phyloP scores from a whole-genome alignment of 2,888 invertebrate species.

The Cybosia mesomella region DNA sequence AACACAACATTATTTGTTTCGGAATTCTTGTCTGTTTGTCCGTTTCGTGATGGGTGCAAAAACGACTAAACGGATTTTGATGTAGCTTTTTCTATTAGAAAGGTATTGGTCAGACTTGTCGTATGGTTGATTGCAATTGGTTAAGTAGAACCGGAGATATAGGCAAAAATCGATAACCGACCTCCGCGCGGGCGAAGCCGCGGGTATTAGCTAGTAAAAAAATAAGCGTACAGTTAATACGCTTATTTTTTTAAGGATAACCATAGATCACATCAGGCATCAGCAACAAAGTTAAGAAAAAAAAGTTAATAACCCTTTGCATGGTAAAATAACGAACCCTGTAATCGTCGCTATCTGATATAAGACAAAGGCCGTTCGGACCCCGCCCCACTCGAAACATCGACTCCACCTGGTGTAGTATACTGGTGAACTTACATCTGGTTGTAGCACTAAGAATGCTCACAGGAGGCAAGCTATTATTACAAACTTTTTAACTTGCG shows the following conservation, averaged over 20 bases:
- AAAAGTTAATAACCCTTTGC: conserved; percentile 58
- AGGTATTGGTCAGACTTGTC: too few species aligned
- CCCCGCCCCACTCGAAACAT: conserved; percentile 39
- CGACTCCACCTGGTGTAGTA: conserved; percentile 41
- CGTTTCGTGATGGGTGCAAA: too few species aligned
- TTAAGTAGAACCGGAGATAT: too few species aligned
- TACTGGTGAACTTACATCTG: conserved; percentile 43
- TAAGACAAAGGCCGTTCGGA: conserved; percentile 72
- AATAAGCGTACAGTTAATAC: neutral
- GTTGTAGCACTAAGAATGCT: conserved; percentile 33
- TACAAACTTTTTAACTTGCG: neutral
- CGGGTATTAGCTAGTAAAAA: too few species aligned
- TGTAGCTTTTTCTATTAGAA: too few species aligned
- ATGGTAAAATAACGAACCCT: conserved; percentile 60
- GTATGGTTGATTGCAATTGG: too few species aligned
- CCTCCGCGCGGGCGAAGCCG: too few species aligned
- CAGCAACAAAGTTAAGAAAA: neutral
- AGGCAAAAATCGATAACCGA: too few species aligned
- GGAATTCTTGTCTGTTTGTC: too few species aligned
- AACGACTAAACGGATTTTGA: too few species aligned
- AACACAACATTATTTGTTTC: too few species aligned
- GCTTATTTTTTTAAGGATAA: neutral
- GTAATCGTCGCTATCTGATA: conserved; percentile 70
- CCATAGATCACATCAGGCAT: conserved; percentile 12
- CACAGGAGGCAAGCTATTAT: conserved; percentile 35